Conservation (phyloP, 2,888 invertebrate species). For the Dioctria rufipes region DNA sequence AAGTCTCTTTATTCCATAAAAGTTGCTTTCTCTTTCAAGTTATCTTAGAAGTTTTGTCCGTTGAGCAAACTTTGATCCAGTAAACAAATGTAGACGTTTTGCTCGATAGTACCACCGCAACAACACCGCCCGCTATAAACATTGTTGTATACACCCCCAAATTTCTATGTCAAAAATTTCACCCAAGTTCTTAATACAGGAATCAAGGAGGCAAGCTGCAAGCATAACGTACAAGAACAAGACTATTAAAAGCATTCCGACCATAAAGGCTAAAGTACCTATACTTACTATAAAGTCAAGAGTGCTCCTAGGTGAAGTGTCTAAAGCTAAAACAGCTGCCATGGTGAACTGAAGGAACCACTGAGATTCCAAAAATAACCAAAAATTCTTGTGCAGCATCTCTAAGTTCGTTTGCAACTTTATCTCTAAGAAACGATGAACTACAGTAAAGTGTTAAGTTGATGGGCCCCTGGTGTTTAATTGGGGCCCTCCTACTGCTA, state of each 20-base stretch:
- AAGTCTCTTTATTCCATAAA: too few species aligned
- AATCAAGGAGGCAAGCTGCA: conserved; percentile 6
- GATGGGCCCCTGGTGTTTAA: conserved; percentile 71
- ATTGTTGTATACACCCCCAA: not conserved
- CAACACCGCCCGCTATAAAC: not conserved
- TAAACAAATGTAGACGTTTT: not conserved
- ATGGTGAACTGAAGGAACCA: not conserved
- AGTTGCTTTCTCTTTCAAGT: too few species aligned
- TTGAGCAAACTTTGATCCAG: not conserved
- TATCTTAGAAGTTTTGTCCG: not conserved
- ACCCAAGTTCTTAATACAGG: conserved; percentile 27
- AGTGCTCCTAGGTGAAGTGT: conserved; percentile 10
- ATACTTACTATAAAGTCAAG: conserved; percentile 28
- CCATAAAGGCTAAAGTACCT: conserved; percentile 33
- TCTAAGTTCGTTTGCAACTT: conserved; percentile 21
- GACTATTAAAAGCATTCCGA: conserved; percentile 34
- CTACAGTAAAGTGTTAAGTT: conserved; percentile 67
- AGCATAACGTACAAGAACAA: conserved; percentile 7
- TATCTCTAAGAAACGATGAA: conserved; percentile 60
- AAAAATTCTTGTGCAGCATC: conserved; percentile 12
- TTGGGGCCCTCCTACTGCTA: conserved; percentile 72
- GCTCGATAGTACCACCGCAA: too few species aligned
- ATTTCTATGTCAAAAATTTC: conserved; percentile 16
- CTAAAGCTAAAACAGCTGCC: not conserved
- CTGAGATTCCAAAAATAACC: conserved; percentile 17